Percentiles rank a stretch among this genome's conserved stretches.
These are phyloP conservation scores for Ectropis grisescens DNA, from an alignment of 1,140 invertebrate species.

Conservation along the genomic window DNA sequence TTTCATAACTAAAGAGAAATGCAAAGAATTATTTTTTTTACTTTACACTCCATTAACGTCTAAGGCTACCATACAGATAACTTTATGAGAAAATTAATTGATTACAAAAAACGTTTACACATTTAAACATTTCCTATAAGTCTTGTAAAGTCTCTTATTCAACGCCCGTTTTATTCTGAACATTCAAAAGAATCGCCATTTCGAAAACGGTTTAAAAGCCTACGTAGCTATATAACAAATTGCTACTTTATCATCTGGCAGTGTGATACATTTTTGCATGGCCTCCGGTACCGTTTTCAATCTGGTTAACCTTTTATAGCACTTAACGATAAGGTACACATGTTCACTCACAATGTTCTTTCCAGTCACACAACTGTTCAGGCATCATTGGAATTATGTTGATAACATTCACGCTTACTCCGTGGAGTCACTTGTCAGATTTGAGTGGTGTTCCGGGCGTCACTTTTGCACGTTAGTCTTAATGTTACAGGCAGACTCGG, in stretches of 20 bases:
- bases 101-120: conserved; percentile 67
- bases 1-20: conserved; percentile 65
- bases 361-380: no score
- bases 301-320: conserved; percentile 50
- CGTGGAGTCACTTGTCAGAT: conserved; percentile 33
- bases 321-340: conserved; percentile 53
- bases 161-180: conserved; percentile 33
- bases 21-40: conserved; percentile 60
- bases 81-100: conserved; percentile 59
- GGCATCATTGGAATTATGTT: no score
- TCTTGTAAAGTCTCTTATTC: conserved; percentile 59
- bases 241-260: no score
- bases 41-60: conserved; percentile 63
- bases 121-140: conserved; percentile 66
- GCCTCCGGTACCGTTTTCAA: no score
- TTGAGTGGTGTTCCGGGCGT: conserved; percentile 29
- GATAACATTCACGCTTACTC: conserved; percentile 16
- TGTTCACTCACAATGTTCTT: conserved; percentile 9
- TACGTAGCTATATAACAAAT: no score
- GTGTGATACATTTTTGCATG: no score
- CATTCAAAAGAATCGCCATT: no score
- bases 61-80: conserved; percentile 61
- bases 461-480: conserved; percentile 40
- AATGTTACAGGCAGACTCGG: conserved; percentile 15
- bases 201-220: no score